Conservation (phyloP, 2,113 vertebrate species). For the Oreochromis tanganicae region DNA sequence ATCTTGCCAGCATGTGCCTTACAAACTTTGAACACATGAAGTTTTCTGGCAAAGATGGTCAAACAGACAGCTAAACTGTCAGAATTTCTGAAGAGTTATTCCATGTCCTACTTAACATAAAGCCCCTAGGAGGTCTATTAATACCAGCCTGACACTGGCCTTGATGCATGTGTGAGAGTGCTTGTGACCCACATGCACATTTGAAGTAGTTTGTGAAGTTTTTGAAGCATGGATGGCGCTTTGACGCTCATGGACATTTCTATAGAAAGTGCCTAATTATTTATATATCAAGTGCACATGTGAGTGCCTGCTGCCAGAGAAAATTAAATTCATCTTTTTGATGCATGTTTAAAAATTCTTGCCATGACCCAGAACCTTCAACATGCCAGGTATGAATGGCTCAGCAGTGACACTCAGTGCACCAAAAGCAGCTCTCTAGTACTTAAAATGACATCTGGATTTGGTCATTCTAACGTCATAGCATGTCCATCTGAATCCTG, state of each 20-base stretch:
- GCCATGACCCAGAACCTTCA: conserved; percentile 13
- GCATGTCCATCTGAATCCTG: neutral
- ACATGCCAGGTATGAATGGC: neutral
- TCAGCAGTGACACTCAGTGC: neutral
- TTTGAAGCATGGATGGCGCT: neutral
- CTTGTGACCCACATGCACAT: neutral
- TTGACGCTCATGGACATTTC: neutral
- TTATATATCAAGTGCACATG: neutral
- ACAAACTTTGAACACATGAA: neutral
- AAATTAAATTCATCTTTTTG: neutral
- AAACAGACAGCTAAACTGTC: neutral
- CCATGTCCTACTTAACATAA: neutral
- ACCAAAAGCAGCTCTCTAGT: neutral
- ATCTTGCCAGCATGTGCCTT: conserved; percentile 1
- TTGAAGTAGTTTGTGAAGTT: neutral
- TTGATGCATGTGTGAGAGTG: neutral
- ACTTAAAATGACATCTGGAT: neutral
- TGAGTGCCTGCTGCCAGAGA: neutral
- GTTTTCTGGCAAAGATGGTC: neutral
- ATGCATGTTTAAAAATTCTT: neutral
- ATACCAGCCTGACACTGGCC: conserved; percentile 34
- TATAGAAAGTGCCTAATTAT: neutral
- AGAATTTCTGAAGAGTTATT: neutral
- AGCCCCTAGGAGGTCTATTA: conserved; percentile 38
- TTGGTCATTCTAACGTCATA: neutral